Percentiles rank a stretch among this genome's conserved stretches.
Evolutionary conservation across 2,888 invertebrate genomes (phyloP).

Genomic region (Cynaeus angustus): DNA sequence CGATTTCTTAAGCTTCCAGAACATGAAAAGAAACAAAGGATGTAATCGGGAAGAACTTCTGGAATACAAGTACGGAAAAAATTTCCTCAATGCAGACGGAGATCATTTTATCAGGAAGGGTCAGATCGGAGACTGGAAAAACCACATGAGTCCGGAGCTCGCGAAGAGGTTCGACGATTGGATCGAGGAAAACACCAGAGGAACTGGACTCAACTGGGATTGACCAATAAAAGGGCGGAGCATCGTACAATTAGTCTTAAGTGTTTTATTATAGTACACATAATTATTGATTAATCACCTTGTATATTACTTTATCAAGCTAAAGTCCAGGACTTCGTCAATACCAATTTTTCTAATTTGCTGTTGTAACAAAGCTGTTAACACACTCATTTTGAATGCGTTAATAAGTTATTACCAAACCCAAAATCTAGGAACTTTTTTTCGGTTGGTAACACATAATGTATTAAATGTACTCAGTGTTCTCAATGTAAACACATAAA

Average conservation of each 20-base stretch:
- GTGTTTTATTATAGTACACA: background rate
- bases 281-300: constrained; percentile 10
- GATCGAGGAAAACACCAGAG: constrained; percentile 78
- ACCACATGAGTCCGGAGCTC: constrained; percentile 82
- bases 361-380: no score
- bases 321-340: no score
- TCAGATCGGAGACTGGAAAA: constrained; percentile 70
- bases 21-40: constrained; percentile 76
- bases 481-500: no score
- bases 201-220: constrained; percentile 72
- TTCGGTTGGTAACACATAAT: no score
- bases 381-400: no score
- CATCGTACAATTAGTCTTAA: background rate
- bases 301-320: constrained; percentile 31
- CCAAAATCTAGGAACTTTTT: no score
- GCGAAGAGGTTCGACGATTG: constrained; percentile 83
- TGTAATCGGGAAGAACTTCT: constrained; percentile 73
- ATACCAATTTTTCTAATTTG: no score
- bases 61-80: constrained; percentile 63
- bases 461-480: no score
- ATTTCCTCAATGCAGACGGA: constrained; percentile 55
- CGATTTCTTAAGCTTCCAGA: constrained; percentile 65
- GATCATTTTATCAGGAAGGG: constrained; percentile 73
- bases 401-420: no score
- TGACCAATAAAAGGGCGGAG: constrained; percentile 8